These are phyloP conservation scores for Dryobotodes eremita DNA, from an alignment of 2,888 invertebrate genomes.

Conservation along the genomic window DNA sequence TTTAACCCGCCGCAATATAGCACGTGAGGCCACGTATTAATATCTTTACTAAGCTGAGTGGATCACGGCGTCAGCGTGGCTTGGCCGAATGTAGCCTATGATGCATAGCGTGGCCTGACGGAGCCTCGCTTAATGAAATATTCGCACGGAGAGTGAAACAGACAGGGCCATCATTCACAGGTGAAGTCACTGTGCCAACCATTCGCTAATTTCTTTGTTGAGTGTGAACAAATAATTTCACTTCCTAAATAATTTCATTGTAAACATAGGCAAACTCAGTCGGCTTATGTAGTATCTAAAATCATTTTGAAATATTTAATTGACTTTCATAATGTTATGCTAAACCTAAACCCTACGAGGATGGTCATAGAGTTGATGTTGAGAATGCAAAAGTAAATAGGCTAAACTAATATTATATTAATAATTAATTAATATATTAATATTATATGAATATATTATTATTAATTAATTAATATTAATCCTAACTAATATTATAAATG, in stretches of 20 bases:
- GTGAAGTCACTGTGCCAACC: conserved; percentile 79
- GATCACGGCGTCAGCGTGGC: conserved; percentile 86
- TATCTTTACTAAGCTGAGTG: conserved; percentile 87
- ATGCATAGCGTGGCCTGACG: conserved; percentile 85
- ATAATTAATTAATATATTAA: too few species aligned
- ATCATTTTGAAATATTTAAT: background rate
- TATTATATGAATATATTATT: too few species aligned
- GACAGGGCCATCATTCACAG: conserved; percentile 87
- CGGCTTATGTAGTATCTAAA: background rate
- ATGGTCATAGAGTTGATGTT: background rate
- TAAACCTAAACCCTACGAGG: background rate
- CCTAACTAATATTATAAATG: too few species aligned
- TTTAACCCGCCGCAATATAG: conserved; percentile 73
- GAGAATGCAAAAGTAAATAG: background rate
- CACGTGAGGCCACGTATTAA: conserved; percentile 83
- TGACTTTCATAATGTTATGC: background rate
- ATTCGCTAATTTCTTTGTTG: conserved; percentile 70
- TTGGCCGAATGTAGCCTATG: conserved; percentile 84
- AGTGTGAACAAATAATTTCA: conserved; percentile 10
- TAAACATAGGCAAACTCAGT: background rate
- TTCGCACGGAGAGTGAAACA: conserved; percentile 84
- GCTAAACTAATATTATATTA: too few species aligned
- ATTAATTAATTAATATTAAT: too few species aligned
- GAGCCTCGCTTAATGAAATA: conserved; percentile 88
- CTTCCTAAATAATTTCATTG: conserved; percentile 6